phyloP scores from a whole-genome alignment of 2,797 vertebrate species.

The Semaprochilodus insignis region DNA sequence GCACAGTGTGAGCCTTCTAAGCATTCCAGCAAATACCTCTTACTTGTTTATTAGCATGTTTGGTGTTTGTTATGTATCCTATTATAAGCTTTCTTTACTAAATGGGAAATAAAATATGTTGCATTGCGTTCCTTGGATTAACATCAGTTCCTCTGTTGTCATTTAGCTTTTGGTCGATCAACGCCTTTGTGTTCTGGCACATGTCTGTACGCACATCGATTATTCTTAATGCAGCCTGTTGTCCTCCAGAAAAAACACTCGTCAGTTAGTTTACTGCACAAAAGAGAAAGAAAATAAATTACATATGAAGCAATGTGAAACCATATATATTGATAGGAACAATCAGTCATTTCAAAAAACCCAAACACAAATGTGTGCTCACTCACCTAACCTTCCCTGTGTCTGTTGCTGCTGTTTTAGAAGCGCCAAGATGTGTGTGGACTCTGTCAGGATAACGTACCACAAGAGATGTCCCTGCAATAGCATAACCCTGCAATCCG shows the following conservation, averaged over 20 bases:
- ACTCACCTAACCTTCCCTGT: conserved; percentile 56
- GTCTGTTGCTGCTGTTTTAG: conserved; percentile 62
- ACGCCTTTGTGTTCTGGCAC: conserved; percentile 73
- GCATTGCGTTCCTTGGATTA: not conserved
- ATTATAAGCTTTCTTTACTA: not conserved
- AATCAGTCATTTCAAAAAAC: not conserved
- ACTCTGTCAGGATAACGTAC: conserved; percentile 71
- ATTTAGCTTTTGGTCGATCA: conserved; percentile 67
- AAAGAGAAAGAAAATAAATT: not conserved
- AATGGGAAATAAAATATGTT: not conserved
- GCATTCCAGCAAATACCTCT: not conserved
- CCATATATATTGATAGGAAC: not conserved
- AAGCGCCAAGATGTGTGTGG: conserved; percentile 69
- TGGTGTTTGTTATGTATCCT: not conserved
- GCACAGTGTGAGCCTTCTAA: not conserved
- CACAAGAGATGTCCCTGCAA: conserved; percentile 65
- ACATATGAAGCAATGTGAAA: not conserved
- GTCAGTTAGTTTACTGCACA: conserved; percentile 58
- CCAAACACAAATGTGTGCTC: not conserved
- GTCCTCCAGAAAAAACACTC: conserved; percentile 81
- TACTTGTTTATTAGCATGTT: not conserved
- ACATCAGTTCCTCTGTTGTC: not conserved
- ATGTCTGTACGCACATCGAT: conserved; percentile 71
- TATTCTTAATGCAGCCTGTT: conserved; percentile 67
- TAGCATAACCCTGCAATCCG: conserved; percentile 65